Percentiles rank a stretch among this genome's conserved stretches.
These are phyloP conservation scores for Desmophyllum pertusum DNA, from an alignment of 92 coral and sea anemone genomes.

Conservation along the genomic window DNA sequence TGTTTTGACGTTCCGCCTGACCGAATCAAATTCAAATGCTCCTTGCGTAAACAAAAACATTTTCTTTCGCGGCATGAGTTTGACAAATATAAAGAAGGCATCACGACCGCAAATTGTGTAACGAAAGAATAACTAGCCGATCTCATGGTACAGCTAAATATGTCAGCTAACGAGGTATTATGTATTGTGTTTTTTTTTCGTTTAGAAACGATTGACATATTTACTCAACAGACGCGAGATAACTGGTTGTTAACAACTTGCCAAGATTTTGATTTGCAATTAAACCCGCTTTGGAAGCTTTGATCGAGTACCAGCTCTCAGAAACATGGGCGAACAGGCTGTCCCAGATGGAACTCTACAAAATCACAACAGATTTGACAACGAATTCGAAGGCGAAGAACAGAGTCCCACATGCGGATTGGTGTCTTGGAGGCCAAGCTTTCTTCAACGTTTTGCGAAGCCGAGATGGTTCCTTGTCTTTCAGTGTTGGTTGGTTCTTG, in stretches of 20 bases:
- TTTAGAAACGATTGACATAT: constrained; percentile 24
- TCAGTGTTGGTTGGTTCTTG: constrained; percentile 86
- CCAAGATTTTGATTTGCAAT: background rate
- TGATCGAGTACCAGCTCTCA: too few species aligned
- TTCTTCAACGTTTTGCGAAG: constrained; percentile 75
- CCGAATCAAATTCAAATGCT: background rate
- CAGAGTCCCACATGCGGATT: constrained; percentile 65
- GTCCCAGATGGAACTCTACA: background rate
- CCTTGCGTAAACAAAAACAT: background rate
- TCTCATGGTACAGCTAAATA: background rate
- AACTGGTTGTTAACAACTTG: background rate
- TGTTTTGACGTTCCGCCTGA: background rate
- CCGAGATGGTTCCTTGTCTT: constrained; percentile 91
- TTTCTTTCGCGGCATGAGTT: background rate
- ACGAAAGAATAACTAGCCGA: background rate
- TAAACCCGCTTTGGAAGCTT: background rate
- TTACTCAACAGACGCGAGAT: constrained; percentile 1
- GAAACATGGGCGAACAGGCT: constrained; percentile 23
- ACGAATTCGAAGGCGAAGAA: constrained; percentile 12
- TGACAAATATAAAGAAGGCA: constrained; percentile 6
- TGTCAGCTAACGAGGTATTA: constrained; percentile 4
- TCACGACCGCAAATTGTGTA: background rate
- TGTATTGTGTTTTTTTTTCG: constrained; percentile 21
- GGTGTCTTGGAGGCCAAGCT: constrained; percentile 54
- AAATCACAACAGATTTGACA: background rate